Conservation (phyloP, 2,113 vertebrate species). For the Alaudala cheleensis region DNA sequence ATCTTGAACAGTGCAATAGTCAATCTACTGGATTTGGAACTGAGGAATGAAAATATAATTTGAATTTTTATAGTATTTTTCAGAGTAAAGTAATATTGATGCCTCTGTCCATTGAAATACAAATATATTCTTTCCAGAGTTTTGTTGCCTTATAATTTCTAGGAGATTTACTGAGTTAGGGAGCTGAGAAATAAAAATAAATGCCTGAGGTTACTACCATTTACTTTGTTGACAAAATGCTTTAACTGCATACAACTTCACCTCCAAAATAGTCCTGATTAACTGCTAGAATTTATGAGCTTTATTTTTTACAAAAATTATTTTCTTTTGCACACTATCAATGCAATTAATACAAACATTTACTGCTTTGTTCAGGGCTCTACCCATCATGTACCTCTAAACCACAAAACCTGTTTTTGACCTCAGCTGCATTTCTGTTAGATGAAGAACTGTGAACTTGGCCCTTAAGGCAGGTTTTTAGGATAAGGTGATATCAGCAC, state of each 20-base stretch:
- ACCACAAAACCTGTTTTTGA: neutral
- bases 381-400: neutral
- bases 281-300: neutral
- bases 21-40: neutral
- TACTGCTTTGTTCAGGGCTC: neutral
- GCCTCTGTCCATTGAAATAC: neutral
- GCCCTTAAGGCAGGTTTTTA: neutral
- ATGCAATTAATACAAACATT: neutral
- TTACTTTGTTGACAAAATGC: neutral
- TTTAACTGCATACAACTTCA: neutral
- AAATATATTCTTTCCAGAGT: neutral
- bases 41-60: neutral
- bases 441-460: neutral
- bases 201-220: neutral
- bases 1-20: neutral
- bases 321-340: neutral
- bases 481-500: neutral
- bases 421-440: neutral
- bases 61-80: neutral
- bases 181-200: slow-evolving; percentile 10
- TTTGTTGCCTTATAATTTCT: neutral
- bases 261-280: neutral
- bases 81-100: neutral
- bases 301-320: neutral
- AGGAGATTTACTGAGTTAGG: neutral